Percentiles rank a stretch among this genome's conserved stretches.
These are phyloP conservation scores for Eleutherodactylus coqui DNA, from an alignment of 2,797 vertebrate species.

Conservation along the genomic window DNA sequence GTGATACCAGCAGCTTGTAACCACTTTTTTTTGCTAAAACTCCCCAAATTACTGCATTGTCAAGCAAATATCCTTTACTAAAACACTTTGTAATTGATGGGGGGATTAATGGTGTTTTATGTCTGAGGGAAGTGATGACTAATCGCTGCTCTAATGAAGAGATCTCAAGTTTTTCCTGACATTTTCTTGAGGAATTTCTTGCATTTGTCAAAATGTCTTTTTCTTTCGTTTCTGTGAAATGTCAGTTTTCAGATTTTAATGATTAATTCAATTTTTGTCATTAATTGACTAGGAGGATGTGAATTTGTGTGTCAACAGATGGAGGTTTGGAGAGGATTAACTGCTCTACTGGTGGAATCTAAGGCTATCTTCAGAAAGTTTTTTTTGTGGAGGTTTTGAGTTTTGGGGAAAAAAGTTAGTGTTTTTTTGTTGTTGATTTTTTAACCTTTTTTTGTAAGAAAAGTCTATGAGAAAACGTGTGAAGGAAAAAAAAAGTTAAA, in stretches of 20 bases:
- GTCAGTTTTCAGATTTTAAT: not conserved
- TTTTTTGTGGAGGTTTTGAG: too few species aligned
- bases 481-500: too few species aligned
- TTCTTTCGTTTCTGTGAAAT: not conserved
- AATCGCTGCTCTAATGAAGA: slow-evolving; percentile 28
- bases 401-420: too few species aligned
- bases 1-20: slow-evolving; percentile 29
- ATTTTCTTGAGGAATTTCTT: slow-evolving; percentile 2
- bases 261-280: not conserved
- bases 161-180: not conserved
- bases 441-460: too few species aligned
- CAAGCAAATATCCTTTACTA: slow-evolving; percentile 29
- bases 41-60: slow-evolving; percentile 44
- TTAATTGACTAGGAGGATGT: not conserved
- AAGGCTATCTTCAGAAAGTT: too few species aligned
- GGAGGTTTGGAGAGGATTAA: not conserved
- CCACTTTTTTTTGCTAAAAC: slow-evolving; percentile 26
- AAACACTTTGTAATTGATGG: slow-evolving; percentile 30
- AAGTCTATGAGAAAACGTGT: too few species aligned
- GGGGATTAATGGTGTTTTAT: slow-evolving; percentile 19
- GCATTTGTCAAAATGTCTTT: slow-evolving; percentile 20
- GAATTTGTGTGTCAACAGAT: not conserved
- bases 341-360: not conserved
- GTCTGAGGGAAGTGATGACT: not conserved
- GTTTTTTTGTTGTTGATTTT: too few species aligned